Evolutionary conservation across 2,113 vertebrate species (phyloP), one percentile per base, ranked within the genome.

Genomic region (Anolis carolinensis): DNA sequence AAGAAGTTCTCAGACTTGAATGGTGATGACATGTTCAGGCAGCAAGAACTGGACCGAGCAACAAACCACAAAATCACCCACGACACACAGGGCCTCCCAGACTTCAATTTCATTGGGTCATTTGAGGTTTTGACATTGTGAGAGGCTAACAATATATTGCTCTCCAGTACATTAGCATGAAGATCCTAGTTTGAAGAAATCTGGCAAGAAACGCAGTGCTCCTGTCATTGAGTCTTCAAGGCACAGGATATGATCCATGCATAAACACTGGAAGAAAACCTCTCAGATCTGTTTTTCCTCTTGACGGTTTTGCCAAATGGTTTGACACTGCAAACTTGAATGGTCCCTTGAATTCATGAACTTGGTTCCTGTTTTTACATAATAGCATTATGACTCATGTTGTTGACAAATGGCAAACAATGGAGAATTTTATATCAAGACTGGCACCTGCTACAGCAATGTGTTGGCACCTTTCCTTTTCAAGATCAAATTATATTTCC

Each of bases 391-490:
- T 62, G 71, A 83, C 18, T 74, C 71, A 44, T 74, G 36, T 59
- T 74, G 71, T 71, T 82, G 80, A 55, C 52, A 62, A 62, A 83
- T 63, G 34, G 52, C 32, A 74, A 83, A 44, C 55, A 74, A 39
- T 73, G 50, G 32, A 20, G 25, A 59, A 30, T 73, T 83, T 73
- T 83, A 73, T 72, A 73, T 20, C n/a, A 25, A 68, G 39, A 48
- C 27, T 81, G 27, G 79, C 65, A 71, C 80, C 80, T 1, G 7
- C 27, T 25, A 63, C 14, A 74, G 7, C 32, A 55, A 25, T 62
- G n/a, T 39, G 52, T 63, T 82, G 81, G 23, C 68, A 72, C 81
- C 63, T 82, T 48, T 39, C 81, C 32, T 39, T 83, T 74, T 83
- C 10, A 44, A 27, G 52, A 55, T 34, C 5, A n/a, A 18, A 5